Evolutionary conservation across 2,888 invertebrate species (phyloP).

Genomic region (Agonopterix subpropinquella): DNA sequence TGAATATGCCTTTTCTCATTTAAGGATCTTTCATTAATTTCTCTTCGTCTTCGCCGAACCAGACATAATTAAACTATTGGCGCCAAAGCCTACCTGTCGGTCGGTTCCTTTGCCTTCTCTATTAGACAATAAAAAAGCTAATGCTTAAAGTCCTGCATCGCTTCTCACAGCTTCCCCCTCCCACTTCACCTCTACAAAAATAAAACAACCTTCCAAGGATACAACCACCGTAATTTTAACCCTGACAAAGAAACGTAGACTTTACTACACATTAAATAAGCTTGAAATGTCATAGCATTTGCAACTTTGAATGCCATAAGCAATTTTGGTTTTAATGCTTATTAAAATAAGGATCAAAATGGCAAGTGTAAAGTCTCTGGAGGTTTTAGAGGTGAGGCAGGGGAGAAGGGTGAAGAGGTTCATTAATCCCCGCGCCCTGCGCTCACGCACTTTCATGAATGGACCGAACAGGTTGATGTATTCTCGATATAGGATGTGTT

Average conservation of each 20-base stretch:
- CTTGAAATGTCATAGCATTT: background rate
- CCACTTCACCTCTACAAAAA: conserved; percentile 42
- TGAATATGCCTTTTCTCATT: no score
- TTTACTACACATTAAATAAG: conserved; percentile 15
- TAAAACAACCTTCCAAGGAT: conserved; percentile 74
- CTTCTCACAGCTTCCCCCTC: conserved; percentile 61
- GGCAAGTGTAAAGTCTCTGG: conserved; percentile 2
- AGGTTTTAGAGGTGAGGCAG: conserved; percentile 50
- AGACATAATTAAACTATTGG: conserved; percentile 66
- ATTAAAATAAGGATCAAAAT: conserved; percentile 16
- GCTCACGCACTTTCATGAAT: conserved; percentile 76
- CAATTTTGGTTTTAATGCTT: background rate
- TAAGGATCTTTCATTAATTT: conserved; percentile 32
- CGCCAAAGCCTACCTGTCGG: conserved; percentile 70
- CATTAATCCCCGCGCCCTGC: conserved; percentile 76
- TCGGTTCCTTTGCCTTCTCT: conserved; percentile 60
- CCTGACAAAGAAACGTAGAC: conserved; percentile 33
- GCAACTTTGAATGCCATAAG: background rate
- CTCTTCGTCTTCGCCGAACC: conserved; percentile 45
- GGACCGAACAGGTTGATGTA: conserved; percentile 74
- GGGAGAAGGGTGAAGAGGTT: conserved; percentile 54
- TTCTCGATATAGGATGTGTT: conserved; percentile 56
- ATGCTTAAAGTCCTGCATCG: conserved; percentile 58
- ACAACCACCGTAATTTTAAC: conserved; percentile 67
- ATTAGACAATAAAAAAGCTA: conserved; percentile 72